Percentiles rank a stretch among this genome's conserved stretches.
These are phyloP conservation scores for Mantis religiosa DNA, from an alignment of 2,888 invertebrate species.

Conservation along the genomic window DNA sequence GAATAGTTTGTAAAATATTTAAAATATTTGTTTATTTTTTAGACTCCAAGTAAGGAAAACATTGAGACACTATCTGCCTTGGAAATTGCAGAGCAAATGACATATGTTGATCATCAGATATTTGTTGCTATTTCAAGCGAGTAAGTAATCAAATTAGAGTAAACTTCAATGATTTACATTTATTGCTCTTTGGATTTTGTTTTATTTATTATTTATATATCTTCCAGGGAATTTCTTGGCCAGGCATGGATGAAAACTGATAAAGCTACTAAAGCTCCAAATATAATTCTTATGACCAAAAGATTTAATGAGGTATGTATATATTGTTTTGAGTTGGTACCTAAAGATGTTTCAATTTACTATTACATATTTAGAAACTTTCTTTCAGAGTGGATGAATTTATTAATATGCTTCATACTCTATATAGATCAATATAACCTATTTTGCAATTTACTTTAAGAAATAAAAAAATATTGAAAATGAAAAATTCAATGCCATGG, in stretches of 20 bases:
- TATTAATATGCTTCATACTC: neutral
- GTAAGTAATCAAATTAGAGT: slow-evolving; percentile 54
- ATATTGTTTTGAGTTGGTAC: neutral
- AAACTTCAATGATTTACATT: neutral
- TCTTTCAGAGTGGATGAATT: neutral
- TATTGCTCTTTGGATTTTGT: neutral
- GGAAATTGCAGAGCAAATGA: slow-evolving; percentile 90
- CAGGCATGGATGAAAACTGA: slow-evolving; percentile 90
- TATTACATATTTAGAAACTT: neutral
- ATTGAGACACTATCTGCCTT: slow-evolving; percentile 82
- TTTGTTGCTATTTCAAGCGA: slow-evolving; percentile 84
- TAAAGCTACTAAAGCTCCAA: slow-evolving; percentile 74
- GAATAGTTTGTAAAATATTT: too few relatives aligned
- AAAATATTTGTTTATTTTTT: slow-evolving; percentile 28
- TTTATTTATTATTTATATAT: neutral
- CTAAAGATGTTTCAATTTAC: neutral
- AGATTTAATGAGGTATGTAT: slow-evolving; percentile 75
- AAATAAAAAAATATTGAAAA: too few relatives aligned
- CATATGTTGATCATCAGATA: slow-evolving; percentile 86
- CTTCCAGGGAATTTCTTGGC: slow-evolving; percentile 72
- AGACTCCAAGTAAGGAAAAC: slow-evolving; percentile 76
- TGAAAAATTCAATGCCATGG: too few relatives aligned
- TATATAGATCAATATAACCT: too few relatives aligned
- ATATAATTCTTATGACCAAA: slow-evolving; percentile 80
- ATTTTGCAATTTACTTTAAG: too few relatives aligned